These are phyloP conservation scores for Zaprionus taronus DNA, from an alignment of 1,140 invertebrate species.

Conservation along the genomic window DNA sequence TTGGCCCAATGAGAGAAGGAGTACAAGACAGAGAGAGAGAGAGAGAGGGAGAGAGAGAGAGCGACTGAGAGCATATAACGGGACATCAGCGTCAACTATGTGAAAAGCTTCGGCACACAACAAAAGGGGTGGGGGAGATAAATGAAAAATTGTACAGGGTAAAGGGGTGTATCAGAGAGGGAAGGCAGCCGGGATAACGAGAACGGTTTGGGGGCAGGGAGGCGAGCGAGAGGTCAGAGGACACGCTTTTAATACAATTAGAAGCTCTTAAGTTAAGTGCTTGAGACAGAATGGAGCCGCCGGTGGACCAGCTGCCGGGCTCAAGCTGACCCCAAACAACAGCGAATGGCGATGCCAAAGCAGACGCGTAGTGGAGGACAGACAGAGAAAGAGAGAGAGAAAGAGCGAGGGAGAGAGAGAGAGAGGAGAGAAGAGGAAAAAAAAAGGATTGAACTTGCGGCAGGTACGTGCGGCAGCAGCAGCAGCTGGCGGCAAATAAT, in stretches of 20 bases:
- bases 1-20: constrained; percentile 54
- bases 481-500: constrained; percentile 47
- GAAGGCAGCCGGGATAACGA: neutral
- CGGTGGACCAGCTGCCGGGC: constrained; percentile 22
- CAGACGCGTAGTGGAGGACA: neutral
- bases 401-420: neutral
- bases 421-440: constrained; percentile 10
- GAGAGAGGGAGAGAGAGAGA: constrained; percentile 5
- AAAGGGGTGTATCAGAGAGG: neutral
- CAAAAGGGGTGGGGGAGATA: constrained; percentile 1
- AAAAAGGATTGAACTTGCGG: constrained; percentile 66
- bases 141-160: neutral
- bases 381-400: neutral
- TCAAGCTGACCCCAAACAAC: constrained; percentile 14
- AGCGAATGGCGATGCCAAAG: constrained; percentile 22
- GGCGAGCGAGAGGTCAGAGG: constrained; percentile 36
- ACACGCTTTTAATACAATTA: constrained; percentile 81
- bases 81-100: constrained; percentile 63
- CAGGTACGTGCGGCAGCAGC: constrained; percentile 34
- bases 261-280: constrained; percentile 78
- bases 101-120: constrained; percentile 37
- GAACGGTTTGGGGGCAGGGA: neutral
- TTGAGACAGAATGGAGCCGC: constrained; percentile 54
- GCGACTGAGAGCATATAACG: constrained; percentile 21
- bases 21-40: constrained; percentile 11